These are phyloP conservation scores for Acanthacorydalis orientalis DNA, from an alignment of 2,888 invertebrate genomes.

Conservation along the genomic window DNA sequence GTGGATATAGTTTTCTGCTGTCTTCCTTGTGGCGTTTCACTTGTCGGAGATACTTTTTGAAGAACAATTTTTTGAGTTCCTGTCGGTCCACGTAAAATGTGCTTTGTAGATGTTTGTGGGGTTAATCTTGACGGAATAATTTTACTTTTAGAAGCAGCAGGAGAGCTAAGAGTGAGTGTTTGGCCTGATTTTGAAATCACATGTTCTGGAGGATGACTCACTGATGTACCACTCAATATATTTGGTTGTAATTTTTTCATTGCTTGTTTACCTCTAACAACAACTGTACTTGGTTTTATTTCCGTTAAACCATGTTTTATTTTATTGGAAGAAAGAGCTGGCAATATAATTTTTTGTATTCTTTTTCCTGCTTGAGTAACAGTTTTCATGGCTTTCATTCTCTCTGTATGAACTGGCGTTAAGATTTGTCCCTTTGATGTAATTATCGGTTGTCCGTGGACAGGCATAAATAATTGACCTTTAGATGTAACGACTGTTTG, in stretches of 20 bases:
- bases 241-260: constrained; percentile 7
- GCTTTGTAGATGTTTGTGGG: too few relatives aligned
- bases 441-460: constrained; percentile 23
- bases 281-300: constrained; percentile 19
- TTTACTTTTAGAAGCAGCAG: constrained; percentile 12
- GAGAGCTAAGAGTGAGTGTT: too few relatives aligned
- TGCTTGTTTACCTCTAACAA: constrained; percentile 24
- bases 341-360: constrained; percentile 10
- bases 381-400: constrained; percentile 22
- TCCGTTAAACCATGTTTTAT: constrained; percentile 5
- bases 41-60: background rate
- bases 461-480: constrained; percentile 33
- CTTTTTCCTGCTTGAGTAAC: constrained; percentile 16
- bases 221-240: background rate
- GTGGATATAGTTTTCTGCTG: background rate
- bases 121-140: too few relatives aligned
- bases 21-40: background rate
- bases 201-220: background rate
- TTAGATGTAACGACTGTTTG: constrained; percentile 36
- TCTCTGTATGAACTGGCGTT: constrained; percentile 24
- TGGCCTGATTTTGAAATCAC: background rate
- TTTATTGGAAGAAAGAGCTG: background rate
- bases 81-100: background rate
- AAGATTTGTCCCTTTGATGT: constrained; percentile 22
- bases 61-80: background rate